These are phyloP conservation scores for Sanderia malayensis DNA, from an alignment of 30 jellyfish, hydroid and myxozoan species.

Conservation along the genomic window DNA sequence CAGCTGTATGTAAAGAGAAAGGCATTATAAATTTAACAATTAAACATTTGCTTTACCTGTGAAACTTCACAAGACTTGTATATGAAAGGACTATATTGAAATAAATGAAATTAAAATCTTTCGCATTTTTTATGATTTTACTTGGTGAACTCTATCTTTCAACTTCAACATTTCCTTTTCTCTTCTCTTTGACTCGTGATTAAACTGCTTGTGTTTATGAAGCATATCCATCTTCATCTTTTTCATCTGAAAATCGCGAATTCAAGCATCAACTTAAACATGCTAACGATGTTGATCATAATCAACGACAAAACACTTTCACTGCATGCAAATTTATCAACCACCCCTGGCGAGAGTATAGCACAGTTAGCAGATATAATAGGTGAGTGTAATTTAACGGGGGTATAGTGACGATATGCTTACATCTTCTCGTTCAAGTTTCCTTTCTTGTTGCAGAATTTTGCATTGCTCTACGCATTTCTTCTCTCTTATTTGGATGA, in stretches of 20 bases:
- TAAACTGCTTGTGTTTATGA: conserved; percentile 78
- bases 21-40: background rate
- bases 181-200: conserved; percentile 87
- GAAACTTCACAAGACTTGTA: background rate
- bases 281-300: too few relatives aligned
- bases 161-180: conserved; percentile 83
- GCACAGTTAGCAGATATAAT: too few relatives aligned
- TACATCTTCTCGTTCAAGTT: conserved; percentile 85
- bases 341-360: too few relatives aligned
- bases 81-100: background rate
- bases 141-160: conserved; percentile 92
- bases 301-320: too few relatives aligned
- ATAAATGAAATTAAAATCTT: too few relatives aligned
- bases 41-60: background rate
- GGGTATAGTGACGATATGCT: too few relatives aligned
- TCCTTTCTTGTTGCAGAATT: conserved; percentile 68
- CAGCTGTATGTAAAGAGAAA: conserved; percentile 26
- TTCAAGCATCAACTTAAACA: too few relatives aligned
- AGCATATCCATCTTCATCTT: conserved; percentile 89
- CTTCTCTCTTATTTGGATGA: conserved; percentile 71
- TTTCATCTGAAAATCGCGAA: conserved; percentile 64
- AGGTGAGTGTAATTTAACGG: too few relatives aligned
- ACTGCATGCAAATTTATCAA: too few relatives aligned
- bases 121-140: background rate
- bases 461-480: conserved; percentile 53